Conservation (phyloP, 2,113 vertebrate genomes). For the Xiphophorus couchianus region DNA sequence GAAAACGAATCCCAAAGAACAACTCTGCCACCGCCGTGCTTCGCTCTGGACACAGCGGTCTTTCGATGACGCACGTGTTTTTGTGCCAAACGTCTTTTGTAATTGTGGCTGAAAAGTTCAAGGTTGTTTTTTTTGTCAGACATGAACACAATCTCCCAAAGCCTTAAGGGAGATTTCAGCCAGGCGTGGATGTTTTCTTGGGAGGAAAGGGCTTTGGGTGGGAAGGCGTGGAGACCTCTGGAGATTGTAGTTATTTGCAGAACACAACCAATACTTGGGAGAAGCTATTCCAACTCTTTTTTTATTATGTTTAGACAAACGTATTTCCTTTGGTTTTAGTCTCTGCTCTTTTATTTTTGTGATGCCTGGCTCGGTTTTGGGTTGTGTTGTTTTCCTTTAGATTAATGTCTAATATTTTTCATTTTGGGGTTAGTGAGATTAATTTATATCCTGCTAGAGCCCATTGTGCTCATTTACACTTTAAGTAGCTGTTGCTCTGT, state of each 20-base stretch:
- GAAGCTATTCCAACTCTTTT: neutral
- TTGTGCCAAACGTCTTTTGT: neutral
- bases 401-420: neutral
- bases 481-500: no score
- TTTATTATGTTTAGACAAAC: neutral
- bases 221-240: neutral
- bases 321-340: neutral
- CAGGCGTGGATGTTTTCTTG: neutral
- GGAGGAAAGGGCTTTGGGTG: no score
- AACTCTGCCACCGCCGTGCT: neutral
- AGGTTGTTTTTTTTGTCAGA: neutral
- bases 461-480: neutral
- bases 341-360: neutral
- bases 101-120: neutral
- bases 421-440: neutral
- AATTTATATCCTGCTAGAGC: neutral
- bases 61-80: neutral
- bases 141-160: no score
- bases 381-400: neutral
- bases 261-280: neutral
- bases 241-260: neutral
- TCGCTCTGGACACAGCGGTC: neutral
- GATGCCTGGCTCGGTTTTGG: neutral
- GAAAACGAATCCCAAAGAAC: neutral
- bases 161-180: no score